Evolutionary conservation across 2,797 vertebrate genomes (phyloP), one percentile per base, ranked within the genome.

Genomic region (Ciconia nigra): DNA sequence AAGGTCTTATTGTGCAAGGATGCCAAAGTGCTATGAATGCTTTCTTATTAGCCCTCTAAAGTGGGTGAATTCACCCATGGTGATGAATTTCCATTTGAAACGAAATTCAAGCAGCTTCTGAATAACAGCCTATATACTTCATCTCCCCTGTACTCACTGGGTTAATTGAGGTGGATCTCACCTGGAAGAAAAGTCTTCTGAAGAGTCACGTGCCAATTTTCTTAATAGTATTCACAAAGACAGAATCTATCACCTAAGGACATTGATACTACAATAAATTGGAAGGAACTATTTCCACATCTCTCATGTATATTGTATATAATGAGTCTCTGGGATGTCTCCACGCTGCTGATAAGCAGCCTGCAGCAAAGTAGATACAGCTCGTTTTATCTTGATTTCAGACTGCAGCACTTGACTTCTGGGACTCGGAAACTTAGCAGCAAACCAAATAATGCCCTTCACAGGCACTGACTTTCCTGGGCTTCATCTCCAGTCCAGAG

Each of bases 111-210:
- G 94, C 67, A 71, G 29, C 49, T 92, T 92, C 57, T 80, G 55
- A 92, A 39, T 79, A 84, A 42, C 77, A 89, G 39, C 44, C 29
- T 49, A 5, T 77, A 22, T 83, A 44, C 55, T 83, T 85, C 69
- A 31, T 82, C 77, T 94, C 63, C 52, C 66, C 69, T 83, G 57
- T 35, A 81, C 92, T 97, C 65, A 69, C 80, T 78, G 90, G 84
- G 93, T 96, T 97, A 97, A 95, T 91, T 87, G 96, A 94, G 83
- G 85, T 93, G 80, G 69, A 86, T 94, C 92, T 97, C 62, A 93
- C 95, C 83, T 96, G 90, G 74, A 94, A 85, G 65, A 89, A 61
- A 55, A 69, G 51, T 61, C 73, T 89, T 95, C 73, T 8, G 41
- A 73, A 81, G 84, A 76, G 25, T 66, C 51, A 16, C 3, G 5